Conservation (phyloP, 2,888 invertebrate genomes). For the Euplexia lucipara region DNA sequence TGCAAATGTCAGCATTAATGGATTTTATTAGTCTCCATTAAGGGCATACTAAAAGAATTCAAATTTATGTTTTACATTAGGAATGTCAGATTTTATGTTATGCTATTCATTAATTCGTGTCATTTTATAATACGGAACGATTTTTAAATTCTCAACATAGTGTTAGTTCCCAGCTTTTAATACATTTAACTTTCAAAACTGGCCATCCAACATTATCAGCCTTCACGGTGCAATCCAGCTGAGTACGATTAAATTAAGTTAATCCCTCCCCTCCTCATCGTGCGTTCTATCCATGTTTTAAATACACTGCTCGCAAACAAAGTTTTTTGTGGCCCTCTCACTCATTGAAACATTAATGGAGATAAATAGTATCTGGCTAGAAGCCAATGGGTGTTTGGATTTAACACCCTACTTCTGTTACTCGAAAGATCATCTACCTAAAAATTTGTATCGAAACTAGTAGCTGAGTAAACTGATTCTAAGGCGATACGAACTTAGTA, state of each 20-base stretch:
- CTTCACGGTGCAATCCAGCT: constrained; percentile 55
- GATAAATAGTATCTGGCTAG: constrained; percentile 85
- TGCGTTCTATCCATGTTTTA: constrained; percentile 80
- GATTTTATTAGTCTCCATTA: too few relatives aligned
- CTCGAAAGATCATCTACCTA: constrained; percentile 49
- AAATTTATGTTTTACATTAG: too few relatives aligned
- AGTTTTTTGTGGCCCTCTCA: constrained; percentile 83
- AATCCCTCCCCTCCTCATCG: constrained; percentile 29
- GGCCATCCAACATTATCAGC: constrained; percentile 18
- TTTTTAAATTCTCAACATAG: too few relatives aligned
- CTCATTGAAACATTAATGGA: constrained; percentile 86
- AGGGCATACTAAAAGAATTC: too few relatives aligned
- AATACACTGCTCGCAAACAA: constrained; percentile 83
- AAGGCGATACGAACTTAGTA: too few relatives aligned
- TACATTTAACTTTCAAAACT: not conserved
- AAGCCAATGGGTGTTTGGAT: constrained; percentile 76
- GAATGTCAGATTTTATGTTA: too few relatives aligned
- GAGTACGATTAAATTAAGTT: constrained; percentile 66
- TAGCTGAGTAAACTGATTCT: too few relatives aligned
- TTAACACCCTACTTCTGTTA: constrained; percentile 66
- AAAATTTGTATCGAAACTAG: not conserved
- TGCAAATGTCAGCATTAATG: too few relatives aligned
- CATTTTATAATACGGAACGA: too few relatives aligned
- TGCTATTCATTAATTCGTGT: too few relatives aligned
- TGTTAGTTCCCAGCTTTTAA: too few relatives aligned